phyloP scores from a whole-genome alignment of 1,140 invertebrate genomes.

The Propsilocerus akamusi region DNA sequence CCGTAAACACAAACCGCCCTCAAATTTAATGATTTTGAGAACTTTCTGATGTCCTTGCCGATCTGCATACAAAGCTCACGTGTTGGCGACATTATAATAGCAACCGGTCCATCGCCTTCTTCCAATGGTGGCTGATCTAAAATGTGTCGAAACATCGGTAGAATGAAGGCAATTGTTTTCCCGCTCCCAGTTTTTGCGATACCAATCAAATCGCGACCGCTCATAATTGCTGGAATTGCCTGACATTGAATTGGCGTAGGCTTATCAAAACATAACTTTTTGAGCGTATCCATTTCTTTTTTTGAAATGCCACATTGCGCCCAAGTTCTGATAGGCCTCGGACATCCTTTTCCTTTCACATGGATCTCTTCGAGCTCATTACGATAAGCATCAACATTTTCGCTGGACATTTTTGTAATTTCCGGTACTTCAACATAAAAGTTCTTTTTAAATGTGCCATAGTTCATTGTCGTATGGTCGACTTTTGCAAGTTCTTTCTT shows the following conservation, averaged over 20 bases:
- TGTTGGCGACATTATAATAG: conserved; percentile 95
- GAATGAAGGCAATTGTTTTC: conserved; percentile 93
- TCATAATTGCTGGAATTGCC: conserved; percentile 98
- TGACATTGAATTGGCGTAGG: conserved; percentile 98
- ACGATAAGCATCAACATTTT: conserved; percentile 75
- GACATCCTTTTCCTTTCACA: conserved; percentile 74
- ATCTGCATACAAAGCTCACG: conserved; percentile 98
- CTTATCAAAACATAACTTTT: conserved; percentile 85
- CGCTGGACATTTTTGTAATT: conserved; percentile 71
- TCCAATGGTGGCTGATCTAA: conserved; percentile 84
- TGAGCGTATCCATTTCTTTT: conserved; percentile 87
- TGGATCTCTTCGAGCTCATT: conserved; percentile 68
- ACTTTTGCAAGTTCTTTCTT: conserved; percentile 80
- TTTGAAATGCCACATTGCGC: conserved; percentile 96
- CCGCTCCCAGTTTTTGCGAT: conserved; percentile 99
- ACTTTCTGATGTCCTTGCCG: conserved; percentile 90
- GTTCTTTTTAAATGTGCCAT: conserved; percentile 80
- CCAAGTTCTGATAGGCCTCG: conserved; percentile 93
- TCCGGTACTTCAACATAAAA: conserved; percentile 86
- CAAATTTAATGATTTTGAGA: conserved; percentile 73
- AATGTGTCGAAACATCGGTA: conserved; percentile 98
- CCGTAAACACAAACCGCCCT: conserved; percentile 95
- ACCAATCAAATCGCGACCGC: conserved; percentile 88
- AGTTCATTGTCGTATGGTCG: conserved; percentile 66
- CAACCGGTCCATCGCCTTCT: conserved; percentile 92